Evolutionary conservation across 2,113 vertebrate genomes (phyloP).

Genomic region (Chamaetylas fuelleborni): DNA sequence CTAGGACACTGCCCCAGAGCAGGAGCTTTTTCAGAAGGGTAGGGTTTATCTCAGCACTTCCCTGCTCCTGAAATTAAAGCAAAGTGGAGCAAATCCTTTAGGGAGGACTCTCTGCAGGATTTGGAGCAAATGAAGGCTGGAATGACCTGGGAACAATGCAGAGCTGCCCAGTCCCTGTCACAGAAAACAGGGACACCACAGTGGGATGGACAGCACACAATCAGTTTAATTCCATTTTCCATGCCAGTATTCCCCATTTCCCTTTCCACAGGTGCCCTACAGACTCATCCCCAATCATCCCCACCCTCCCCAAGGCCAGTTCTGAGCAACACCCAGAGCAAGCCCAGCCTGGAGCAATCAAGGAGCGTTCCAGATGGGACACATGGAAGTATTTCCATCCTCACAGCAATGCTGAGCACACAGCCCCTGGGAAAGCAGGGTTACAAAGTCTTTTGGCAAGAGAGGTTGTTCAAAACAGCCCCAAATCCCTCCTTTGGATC

Average conservation of each 20-base stretch:
- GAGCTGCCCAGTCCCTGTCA: not conserved
- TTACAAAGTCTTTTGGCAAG: not conserved
- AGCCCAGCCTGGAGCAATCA: not conserved
- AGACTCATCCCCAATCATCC: fast-evolving
- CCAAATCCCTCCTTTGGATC: not conserved
- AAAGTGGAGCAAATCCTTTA: not conserved
- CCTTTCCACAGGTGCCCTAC: not conserved
- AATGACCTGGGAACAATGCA: not conserved
- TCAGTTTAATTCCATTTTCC: not conserved
- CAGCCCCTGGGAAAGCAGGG: not conserved
- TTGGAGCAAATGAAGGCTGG: not conserved
- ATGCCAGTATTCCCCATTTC: not conserved
- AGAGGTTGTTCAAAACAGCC: not conserved
- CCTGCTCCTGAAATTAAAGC: not conserved
- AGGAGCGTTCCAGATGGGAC: not conserved
- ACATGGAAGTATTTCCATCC: not conserved
- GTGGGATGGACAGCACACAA: not conserved
- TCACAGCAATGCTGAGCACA: not conserved
- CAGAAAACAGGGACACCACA: not conserved
- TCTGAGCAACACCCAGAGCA: not conserved
- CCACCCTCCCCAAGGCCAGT: not conserved
- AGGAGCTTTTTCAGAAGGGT: not conserved
- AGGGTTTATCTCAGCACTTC: not conserved
- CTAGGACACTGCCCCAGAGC: not conserved
- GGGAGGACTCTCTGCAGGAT: not conserved